Evolutionary conservation across 92 coral and sea anemone genomes (phyloP).

Genomic region (Scolanthus callimorphus): DNA sequence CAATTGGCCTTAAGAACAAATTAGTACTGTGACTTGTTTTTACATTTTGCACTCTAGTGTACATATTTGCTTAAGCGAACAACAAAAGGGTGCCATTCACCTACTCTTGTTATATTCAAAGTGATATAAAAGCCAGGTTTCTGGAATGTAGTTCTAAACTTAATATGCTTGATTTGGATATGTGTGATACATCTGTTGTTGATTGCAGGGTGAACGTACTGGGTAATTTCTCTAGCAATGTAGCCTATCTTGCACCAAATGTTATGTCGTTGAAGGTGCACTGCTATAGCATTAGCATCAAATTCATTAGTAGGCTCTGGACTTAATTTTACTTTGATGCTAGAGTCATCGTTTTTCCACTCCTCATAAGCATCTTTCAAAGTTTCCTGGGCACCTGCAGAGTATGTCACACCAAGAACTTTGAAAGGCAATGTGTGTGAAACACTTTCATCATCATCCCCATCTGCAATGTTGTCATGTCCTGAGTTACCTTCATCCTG

Average conservation of each 20-base stretch:
- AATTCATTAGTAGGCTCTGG: neutral
- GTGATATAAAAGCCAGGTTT: neutral
- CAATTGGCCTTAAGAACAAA: too few species aligned
- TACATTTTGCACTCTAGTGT: too few species aligned
- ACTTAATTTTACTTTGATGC: neutral
- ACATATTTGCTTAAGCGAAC: neutral
- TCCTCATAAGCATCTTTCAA: neutral
- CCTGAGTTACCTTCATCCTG: too few species aligned
- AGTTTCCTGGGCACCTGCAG: neutral
- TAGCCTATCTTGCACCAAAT: neutral
- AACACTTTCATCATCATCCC: too few species aligned
- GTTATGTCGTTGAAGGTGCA: neutral
- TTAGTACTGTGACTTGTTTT: too few species aligned
- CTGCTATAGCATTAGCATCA: constrained; percentile 1
- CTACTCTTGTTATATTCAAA: neutral
- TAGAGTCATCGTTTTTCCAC: neutral
- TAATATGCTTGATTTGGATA: neutral
- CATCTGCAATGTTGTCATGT: too few species aligned
- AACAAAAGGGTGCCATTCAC: neutral
- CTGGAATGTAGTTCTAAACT: neutral
- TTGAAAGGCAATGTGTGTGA: too few species aligned
- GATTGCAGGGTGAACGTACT: neutral
- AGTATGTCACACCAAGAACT: neutral
- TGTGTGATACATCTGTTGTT: neutral
- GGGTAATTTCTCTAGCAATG: constrained; percentile 1